These are phyloP conservation scores for Hiodon alosoides DNA, from an alignment of 2,113 vertebrate genomes.

Conservation along the genomic window DNA sequence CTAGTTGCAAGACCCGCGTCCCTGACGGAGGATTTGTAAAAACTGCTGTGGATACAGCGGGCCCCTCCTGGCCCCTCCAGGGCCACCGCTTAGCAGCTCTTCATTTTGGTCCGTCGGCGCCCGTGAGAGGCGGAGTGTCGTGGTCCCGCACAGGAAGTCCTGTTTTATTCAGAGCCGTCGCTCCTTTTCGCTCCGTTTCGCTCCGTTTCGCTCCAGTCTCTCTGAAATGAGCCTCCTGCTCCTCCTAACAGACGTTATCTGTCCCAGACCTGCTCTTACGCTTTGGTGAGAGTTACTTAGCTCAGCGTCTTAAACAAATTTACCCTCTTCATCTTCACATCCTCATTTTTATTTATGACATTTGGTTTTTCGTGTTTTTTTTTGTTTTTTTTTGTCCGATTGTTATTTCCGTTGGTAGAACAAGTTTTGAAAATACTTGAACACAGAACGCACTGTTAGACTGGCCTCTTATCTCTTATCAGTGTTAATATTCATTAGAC, in stretches of 20 bases:
- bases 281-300: not conserved
- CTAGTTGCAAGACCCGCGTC: too few species aligned
- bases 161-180: constrained; percentile 4
- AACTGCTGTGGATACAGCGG: too few species aligned
- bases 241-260: constrained; percentile 17
- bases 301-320: too few species aligned
- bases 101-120: not conserved
- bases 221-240: constrained; percentile 13
- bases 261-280: not conserved
- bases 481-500: too few species aligned
- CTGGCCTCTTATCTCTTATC: too few species aligned
- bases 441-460: too few species aligned
- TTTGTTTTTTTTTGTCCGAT: not conserved
- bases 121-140: not conserved
- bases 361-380: not conserved
- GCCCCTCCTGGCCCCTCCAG: too few species aligned
- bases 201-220: not conserved
- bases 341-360: not conserved
- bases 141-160: not conserved
- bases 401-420: not conserved
- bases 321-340: not conserved
- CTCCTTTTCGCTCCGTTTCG: not conserved
- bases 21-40: too few species aligned
- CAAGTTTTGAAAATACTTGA: not conserved
- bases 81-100: not conserved